phyloP scores from a whole-genome alignment of 2,797 vertebrate genomes.

The Bovichtus diacanthus region DNA sequence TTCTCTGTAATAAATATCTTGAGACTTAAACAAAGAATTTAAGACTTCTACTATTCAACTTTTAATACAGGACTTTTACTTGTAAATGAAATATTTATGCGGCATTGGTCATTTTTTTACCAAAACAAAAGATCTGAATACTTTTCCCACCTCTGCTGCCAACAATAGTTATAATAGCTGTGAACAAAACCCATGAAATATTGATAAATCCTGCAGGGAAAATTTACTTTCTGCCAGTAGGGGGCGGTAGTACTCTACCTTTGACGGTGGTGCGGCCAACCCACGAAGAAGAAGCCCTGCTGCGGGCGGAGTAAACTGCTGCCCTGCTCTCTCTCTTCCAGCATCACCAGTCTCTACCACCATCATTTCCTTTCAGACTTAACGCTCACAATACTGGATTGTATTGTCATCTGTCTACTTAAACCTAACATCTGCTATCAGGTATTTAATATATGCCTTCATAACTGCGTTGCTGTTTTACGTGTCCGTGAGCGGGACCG shows the following conservation, averaged over 20 bases:
- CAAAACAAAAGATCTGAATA: background rate
- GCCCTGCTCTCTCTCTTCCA: slow-evolving; percentile 65
- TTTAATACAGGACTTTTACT: background rate
- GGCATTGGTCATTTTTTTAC: background rate
- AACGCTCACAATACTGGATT: slow-evolving; percentile 38
- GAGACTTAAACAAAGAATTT: background rate
- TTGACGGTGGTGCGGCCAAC: fast-evolving
- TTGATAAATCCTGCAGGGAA: background rate
- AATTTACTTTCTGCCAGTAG: slow-evolving; percentile 13
- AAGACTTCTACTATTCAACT: background rate
- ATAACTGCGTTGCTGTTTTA: background rate
- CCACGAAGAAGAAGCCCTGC: slow-evolving; percentile 54
- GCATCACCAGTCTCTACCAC: slow-evolving; percentile 72
- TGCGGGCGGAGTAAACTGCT: background rate
- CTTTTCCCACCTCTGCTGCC: background rate
- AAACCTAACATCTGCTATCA: slow-evolving; percentile 47
- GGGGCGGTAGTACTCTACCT: slow-evolving; percentile 21
- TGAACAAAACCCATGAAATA: background rate
- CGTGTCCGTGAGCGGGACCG: fast-evolving
- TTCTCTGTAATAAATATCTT: too few relatives aligned
- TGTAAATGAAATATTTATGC: background rate
- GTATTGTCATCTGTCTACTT: background rate
- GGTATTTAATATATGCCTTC: slow-evolving; percentile 48
- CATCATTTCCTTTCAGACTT: slow-evolving; percentile 42
- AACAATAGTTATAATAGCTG: background rate